Base-by-base conservation (phyloP, 2,797 vertebrate genomes). In the Macrochelys suwanniensis region DNA sequence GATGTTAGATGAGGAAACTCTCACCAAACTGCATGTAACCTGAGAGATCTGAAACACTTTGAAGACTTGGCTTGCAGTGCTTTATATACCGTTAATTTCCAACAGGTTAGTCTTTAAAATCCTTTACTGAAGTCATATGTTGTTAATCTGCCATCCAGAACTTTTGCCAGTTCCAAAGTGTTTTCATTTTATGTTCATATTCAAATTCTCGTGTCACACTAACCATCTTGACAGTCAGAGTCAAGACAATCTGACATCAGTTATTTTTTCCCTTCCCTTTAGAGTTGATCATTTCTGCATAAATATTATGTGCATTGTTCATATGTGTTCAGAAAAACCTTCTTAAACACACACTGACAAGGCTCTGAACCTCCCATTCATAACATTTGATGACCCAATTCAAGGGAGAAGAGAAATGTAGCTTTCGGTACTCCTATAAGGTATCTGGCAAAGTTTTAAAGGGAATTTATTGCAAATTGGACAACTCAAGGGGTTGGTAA, bases 51-150 rank as follows among this genome's bases (percentile, higher is more conserved):
- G 74, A 92, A 80, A 26, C 9, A 59, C n/a, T 78, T 78, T n/a
- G 50, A 77, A 81, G 28, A 11, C 37, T 49, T 50, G 0, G 3
- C 88, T 59, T 81, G 42, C 80, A 85, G 31, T 51, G 93, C 95
- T 91, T 94, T 95, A 84, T 91, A 84, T 81, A 45, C 56, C 92
- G 21, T 95, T 93, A 31, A 51, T 81, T 96, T 93, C 95, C 85
- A 95, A 87, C 26, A 76, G 49, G 45, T 87, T 82, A 82, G 61
- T 65, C 85, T 96, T 95, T 91, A 37, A 94, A 86, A 80, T 50
- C 42, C 50, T 59, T 82, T 82, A 31, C 57, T 77, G 3, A n/a
- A 91, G 80, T 83, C 61, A 49, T 5, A 17, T 31, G 33, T 87
- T 88, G 84, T 25, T 26, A 47, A 5, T 90, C 86, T 80, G 5